Base-by-base conservation (phyloP, 2,797 vertebrate species). In the Coregonus ussuriensis region DNA sequence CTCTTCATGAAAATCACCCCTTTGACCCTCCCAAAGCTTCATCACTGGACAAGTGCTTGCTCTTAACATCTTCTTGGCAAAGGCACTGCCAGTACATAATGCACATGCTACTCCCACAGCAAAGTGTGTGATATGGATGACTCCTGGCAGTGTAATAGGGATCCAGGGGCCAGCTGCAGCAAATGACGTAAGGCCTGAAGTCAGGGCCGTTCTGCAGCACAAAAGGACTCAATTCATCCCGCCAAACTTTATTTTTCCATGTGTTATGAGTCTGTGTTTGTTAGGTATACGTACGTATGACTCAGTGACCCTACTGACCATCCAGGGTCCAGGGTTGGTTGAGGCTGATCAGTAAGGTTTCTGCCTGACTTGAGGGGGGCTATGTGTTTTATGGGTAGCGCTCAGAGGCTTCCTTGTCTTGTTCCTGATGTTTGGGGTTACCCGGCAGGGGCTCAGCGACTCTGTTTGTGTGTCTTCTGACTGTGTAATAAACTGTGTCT, bases 101-200 rank as follows among this genome's bases (percentile, higher is more conserved):
- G 25, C 2, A 69, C 66, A 76, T 47, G 66, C 56, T 15, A 65
- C 74, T 76, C 67, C 56, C 54, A 62, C 51, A 77, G 74, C 37
- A 70, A 47, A 66, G 74, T 67, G 31, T 81, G 77, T 52, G 37
- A 84, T 76, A 72, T 63, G 29, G 76, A 83, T 78, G 53, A 68
- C 78, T 85, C 65, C 25, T 73, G 51, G 76, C 75, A 80, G 78
- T 69, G 74, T 74, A 72, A 63, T 52, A 76, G 74, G 21, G 73
- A 76, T n/a, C 70, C 31, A 16, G 62, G 47, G 78, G 84, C 82
- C 77, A 86, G 82, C 62, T 71, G 71, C 71, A 82, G 82, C 54
- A 80, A 74, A 81, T 86, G 37, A 86, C 63, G 77, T 81, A 70
- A 81, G 75, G 41, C 73, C 75, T 81, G 4, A 68, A 78, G 82